Evolutionary conservation across 2,888 invertebrate species (phyloP).

Genomic region (Pyrgus malvae): DNA sequence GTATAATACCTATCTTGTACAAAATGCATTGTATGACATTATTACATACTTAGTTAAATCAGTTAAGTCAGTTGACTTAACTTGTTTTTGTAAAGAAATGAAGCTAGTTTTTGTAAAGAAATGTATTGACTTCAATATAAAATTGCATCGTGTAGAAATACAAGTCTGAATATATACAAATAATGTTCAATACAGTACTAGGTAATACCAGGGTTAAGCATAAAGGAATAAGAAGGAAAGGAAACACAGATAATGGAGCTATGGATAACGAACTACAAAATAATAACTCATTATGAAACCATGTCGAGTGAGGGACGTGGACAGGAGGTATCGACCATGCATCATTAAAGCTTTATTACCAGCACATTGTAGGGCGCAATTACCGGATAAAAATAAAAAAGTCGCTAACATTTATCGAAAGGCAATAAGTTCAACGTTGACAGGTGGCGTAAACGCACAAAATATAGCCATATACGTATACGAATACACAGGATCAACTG

Average conservation of each 20-base stretch:
- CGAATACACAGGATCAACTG: constrained; percentile 31
- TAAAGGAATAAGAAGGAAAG: constrained; percentile 16
- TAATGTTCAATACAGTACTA: no score
- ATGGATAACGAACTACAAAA: constrained; percentile 27
- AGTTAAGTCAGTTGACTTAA: no score
- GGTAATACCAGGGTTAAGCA: constrained; percentile 2
- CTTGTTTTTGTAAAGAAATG: no score
- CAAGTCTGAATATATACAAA: neutral
- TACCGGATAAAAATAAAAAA: constrained; percentile 22
- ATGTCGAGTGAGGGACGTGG: constrained; percentile 25
- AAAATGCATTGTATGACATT: no score
- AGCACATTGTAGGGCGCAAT: constrained; percentile 28
- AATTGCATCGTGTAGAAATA: no score
- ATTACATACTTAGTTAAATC: no score
- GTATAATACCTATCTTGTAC: no score
- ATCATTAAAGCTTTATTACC: constrained; percentile 28
- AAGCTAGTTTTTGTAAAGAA: no score
- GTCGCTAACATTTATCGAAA: constrained; percentile 29
- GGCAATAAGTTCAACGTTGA: constrained; percentile 42
- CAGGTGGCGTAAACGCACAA: constrained; percentile 34
- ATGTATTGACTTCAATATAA: no score
- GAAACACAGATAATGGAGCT: constrained; percentile 18
- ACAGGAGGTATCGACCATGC: constrained; percentile 27
- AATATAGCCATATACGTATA: constrained; percentile 24
- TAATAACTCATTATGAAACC: constrained; percentile 27